A percentile compares a stretch with the other conserved stretches of the same genome.
These are phyloP conservation scores for Cacatua alba DNA, from an alignment of 2,113 vertebrate species.

Conservation along the genomic window DNA sequence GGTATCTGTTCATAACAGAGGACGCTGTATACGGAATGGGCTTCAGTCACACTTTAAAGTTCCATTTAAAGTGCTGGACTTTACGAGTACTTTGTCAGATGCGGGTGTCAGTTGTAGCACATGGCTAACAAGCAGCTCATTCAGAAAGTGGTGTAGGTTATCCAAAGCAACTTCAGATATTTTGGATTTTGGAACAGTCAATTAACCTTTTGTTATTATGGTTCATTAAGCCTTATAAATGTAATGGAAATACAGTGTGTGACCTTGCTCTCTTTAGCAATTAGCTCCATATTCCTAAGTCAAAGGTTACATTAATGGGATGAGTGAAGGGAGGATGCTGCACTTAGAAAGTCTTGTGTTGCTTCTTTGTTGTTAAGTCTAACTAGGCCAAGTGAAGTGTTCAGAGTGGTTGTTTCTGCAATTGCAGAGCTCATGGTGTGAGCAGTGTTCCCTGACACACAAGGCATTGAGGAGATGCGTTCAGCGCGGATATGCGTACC, in stretches of 20 bases:
- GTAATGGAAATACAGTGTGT: background rate
- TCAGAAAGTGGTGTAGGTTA: background rate
- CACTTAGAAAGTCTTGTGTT: background rate
- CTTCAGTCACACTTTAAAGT: constrained; percentile 42
- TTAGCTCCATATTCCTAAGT: background rate
- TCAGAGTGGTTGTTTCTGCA: background rate
- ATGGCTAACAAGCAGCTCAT: background rate
- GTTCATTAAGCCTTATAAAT: background rate
- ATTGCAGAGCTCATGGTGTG: background rate
- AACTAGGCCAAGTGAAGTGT: background rate
- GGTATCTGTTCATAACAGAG: background rate
- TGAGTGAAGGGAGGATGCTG: background rate
- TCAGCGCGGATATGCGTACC: background rate
- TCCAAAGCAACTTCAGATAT: background rate
- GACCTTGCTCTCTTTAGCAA: background rate
- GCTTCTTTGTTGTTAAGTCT: background rate
- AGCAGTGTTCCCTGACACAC: background rate
- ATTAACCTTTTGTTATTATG: background rate
- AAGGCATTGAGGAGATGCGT: background rate
- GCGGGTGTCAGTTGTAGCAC: background rate
- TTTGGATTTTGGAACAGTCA: background rate
- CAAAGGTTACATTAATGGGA: background rate
- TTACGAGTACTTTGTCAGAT: constrained; percentile 4
- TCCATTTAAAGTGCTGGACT: constrained; percentile 3
- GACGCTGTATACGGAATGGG: background rate